phyloP scores from a whole-genome alignment of 2,113 vertebrate species.

The Nycticryphes semicollaris region DNA sequence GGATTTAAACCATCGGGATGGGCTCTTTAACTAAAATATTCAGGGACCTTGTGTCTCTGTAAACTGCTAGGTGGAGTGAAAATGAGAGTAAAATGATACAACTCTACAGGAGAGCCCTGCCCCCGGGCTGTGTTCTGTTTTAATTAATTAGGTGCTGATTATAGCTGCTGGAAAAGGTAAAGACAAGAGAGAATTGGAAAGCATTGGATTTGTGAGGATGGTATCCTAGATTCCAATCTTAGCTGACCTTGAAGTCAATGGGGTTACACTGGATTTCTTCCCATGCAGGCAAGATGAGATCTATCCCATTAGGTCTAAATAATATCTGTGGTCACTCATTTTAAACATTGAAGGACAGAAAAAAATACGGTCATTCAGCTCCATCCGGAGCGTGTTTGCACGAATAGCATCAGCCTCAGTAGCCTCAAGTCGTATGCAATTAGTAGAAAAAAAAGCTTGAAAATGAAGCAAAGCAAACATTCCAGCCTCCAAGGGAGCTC shows the following conservation, averaged over 20 bases:
- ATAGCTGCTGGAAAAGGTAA: not conserved
- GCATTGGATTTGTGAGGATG: not conserved
- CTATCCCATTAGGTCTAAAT: not conserved
- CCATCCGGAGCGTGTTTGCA: not conserved
- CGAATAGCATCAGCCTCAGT: not conserved
- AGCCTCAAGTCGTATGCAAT: not conserved
- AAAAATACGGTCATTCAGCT: not conserved
- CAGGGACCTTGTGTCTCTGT: not conserved
- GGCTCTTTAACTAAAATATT: not conserved
- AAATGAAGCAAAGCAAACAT: not conserved
- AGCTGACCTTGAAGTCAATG: not conserved
- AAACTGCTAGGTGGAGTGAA: not conserved
- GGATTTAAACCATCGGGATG: not conserved
- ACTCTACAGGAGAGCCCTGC: not conserved
- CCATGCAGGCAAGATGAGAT: not conserved
- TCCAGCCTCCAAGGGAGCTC: constrained; percentile 5
- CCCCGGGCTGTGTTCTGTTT: not conserved
- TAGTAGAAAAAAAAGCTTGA: not conserved
- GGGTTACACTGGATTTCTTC: not conserved
- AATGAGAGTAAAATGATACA: not conserved
- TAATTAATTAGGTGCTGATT: not conserved
- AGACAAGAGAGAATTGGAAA: not conserved
- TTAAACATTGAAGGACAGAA: not conserved
- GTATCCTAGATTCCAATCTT: not conserved
- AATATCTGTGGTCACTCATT: not conserved